Base-by-base conservation (phyloP, 2,797 vertebrate genomes). In the Sternarchorhynchus goeldii region DNA sequence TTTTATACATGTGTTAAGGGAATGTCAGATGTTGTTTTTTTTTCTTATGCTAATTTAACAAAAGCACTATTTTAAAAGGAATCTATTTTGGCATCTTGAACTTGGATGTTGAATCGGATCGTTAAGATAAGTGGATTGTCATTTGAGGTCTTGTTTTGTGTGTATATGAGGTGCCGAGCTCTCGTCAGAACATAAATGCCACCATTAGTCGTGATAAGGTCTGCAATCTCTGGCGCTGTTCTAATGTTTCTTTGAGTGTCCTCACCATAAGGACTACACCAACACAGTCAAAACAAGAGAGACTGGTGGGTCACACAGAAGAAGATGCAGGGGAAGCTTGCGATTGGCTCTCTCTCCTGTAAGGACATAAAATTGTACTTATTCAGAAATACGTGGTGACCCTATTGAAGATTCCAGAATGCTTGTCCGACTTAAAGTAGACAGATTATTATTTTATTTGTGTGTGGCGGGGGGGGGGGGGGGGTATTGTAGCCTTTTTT, bases 41-140 rank as follows among this genome's bases (percentile, higher is more conserved):
- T 83, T 75, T 77, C 69, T 67, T 81, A 73, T 64, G 29, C 16
- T 76, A 53, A 79, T 80, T 83, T 73, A 82, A 62, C 59, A 65
- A 77, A 81, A 80, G 74, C 77, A 88, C 78, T 87, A 89, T 89
- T 90, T 89, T 89, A 80, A 81, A 86, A 63, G 53, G 69, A 85
- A 55, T 85, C 85, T 87, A 88, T 88, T 90, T 88, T 89, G 81
- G 76, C 66, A 84, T 67, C 39, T 81, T 63, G 50, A 62, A 39
- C 66, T 50, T 50, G 66, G 66, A 69, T 69, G 62, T 56, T 21
- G 55, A 64, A 21, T 55, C 45, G 45, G 74, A 58, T 72, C 12
- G 70, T 65, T 65, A 57, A 64, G 21, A 70, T 65, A 67, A 50
- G 56, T 81, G 63, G 67, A 36, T 63, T 25, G 63, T 57, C n/a